Evolutionary conservation across 2,888 invertebrate species (phyloP).

Genomic region (Minunthozetes semirufus): DNA sequence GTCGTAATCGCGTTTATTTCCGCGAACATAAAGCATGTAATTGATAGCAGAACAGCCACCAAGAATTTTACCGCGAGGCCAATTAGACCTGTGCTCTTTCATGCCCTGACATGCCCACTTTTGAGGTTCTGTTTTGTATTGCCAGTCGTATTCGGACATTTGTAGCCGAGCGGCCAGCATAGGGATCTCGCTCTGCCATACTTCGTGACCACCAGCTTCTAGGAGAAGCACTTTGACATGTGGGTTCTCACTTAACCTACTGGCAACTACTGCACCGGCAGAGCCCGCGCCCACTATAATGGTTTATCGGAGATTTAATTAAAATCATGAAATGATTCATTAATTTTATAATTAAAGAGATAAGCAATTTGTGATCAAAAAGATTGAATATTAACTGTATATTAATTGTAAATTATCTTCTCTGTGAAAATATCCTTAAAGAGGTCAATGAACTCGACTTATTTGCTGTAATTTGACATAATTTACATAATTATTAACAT

Average conservation of each 20-base stretch:
- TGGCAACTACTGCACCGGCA: constrained; percentile 45
- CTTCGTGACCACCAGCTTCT: constrained; percentile 50
- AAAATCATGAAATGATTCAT: background rate
- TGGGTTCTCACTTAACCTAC: constrained; percentile 44
- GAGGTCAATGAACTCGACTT: constrained; percentile 19
- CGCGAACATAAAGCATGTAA: constrained; percentile 83
- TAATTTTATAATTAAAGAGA: background rate
- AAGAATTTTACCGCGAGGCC: constrained; percentile 84
- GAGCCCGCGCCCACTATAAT: constrained; percentile 44
- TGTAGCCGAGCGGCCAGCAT: constrained; percentile 57
- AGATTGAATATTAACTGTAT: constrained; percentile 6
- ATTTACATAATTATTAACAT: constrained; percentile 21
- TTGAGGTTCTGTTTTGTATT: constrained; percentile 45
- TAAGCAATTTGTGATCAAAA: background rate
- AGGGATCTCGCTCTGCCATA: constrained; percentile 78
- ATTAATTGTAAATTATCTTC: background rate
- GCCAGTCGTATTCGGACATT: constrained; percentile 45
- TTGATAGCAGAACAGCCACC: constrained; percentile 82
- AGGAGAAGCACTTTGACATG: constrained; percentile 45
- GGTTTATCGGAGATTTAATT: too few relatives aligned
- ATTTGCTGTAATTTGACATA: background rate
- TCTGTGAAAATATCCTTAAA: background rate
- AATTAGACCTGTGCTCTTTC: constrained; percentile 47
- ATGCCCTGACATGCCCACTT: constrained; percentile 44
- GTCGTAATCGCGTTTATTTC: constrained; percentile 76